phyloP scores from a whole-genome alignment of 2,113 vertebrate genomes.

The Gnathonemus echidnorhynchus region DNA sequence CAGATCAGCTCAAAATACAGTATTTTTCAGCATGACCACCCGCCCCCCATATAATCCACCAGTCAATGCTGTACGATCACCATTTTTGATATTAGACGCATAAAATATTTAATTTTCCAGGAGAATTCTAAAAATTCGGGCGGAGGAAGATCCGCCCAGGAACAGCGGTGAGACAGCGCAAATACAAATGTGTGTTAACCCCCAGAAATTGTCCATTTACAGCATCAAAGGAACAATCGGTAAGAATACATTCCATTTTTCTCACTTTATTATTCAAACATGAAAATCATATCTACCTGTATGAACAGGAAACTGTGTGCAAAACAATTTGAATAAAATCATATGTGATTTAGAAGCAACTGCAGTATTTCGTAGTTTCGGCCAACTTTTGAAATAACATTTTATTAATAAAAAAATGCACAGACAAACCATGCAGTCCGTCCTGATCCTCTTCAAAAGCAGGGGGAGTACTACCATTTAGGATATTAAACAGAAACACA shows the following conservation, averaged over 20 bases:
- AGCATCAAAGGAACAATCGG: constrained; percentile 65
- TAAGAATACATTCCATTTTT: constrained; percentile 29
- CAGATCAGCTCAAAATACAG: background rate
- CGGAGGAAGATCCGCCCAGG: constrained; percentile 9
- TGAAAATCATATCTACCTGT: background rate
- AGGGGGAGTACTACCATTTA: too few species aligned
- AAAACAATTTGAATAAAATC: background rate
- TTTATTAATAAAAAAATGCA: background rate
- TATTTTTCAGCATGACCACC: background rate
- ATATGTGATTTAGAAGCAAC: background rate
- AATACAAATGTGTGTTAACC: constrained; percentile 57
- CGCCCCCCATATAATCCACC: background rate
- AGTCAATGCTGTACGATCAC: background rate
- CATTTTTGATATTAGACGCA: background rate
- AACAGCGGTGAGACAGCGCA: constrained; percentile 24
- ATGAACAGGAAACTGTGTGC: background rate
- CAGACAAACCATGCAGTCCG: background rate
- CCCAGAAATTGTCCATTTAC: constrained; percentile 62
- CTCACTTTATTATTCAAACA: background rate
- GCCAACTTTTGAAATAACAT: background rate
- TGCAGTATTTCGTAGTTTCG: background rate
- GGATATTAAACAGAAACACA: too few species aligned
- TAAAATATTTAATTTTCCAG: constrained; percentile 29
- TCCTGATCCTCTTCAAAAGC: background rate
- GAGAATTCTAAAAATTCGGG: constrained; percentile 31